These are phyloP conservation scores for Mactra quadrangularis DNA, from an alignment of 1,140 invertebrate genomes.

Conservation along the genomic window DNA sequence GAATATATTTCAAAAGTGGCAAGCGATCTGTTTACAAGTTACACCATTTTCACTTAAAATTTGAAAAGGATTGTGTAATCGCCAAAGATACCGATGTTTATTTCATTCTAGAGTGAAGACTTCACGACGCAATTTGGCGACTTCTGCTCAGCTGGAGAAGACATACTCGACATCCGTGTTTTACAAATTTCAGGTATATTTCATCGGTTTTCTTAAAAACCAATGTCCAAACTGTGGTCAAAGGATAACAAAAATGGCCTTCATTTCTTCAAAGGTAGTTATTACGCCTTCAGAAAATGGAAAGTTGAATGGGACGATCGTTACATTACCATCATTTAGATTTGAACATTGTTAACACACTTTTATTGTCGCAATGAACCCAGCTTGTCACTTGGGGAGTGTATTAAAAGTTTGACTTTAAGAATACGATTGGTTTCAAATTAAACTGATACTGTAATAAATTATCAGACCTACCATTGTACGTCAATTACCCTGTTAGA, in stretches of 20 bases:
- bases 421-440: not conserved
- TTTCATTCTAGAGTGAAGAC: conserved; percentile 25
- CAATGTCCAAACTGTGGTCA: conserved; percentile 23
- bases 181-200: conserved; percentile 40
- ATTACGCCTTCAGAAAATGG: conserved; percentile 12
- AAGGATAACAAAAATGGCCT: conserved; percentile 23
- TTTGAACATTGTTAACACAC: conserved; percentile 24
- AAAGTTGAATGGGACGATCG: conserved; percentile 11
- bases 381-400: conserved; percentile 21
- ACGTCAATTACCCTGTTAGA: conserved; percentile 3
- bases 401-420: conserved; percentile 10
- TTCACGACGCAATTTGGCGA: conserved; percentile 5
- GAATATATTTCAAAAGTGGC: conserved; percentile 42
- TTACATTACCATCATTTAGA: conserved; percentile 35
- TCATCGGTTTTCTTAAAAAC: conserved; percentile 8
- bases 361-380: conserved; percentile 28
- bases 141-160: conserved; percentile 8
- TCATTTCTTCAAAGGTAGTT: conserved; percentile 30
- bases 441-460: conserved; percentile 44
- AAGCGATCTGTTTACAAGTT: conserved; percentile 38
- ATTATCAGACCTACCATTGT: conserved; percentile 16
- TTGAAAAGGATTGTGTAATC: conserved; percentile 9
- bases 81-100: conserved; percentile 1
- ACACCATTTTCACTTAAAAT: conserved; percentile 52
- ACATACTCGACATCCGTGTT: conserved; percentile 35